These are phyloP conservation scores for Drosophila paranaensis DNA, from an alignment of 2,888 invertebrate genomes.

Conservation along the genomic window DNA sequence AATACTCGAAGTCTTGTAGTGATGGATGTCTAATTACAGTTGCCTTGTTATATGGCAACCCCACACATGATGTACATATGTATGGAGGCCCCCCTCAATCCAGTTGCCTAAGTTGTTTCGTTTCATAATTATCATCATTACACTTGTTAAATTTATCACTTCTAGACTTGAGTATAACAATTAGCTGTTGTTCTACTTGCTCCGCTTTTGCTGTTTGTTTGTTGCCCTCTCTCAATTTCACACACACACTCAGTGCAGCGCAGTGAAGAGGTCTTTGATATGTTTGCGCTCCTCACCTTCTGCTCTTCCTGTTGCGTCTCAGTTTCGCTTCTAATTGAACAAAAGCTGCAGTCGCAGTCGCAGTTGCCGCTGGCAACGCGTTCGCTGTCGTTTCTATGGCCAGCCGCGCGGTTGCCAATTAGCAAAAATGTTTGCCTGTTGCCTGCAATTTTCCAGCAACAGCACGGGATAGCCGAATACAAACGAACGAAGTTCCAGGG, in stretches of 20 bases:
- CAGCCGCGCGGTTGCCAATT: constrained; percentile 63
- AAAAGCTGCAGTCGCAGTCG: constrained; percentile 37
- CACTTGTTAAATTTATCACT: constrained; percentile 53
- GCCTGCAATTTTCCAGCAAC: constrained; percentile 56
- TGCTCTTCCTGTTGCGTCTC: constrained; percentile 9
- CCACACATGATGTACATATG: background rate
- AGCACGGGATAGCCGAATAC: constrained; percentile 17
- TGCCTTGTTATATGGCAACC: background rate
- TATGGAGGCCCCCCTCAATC: background rate
- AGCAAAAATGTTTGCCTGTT: constrained; percentile 68
- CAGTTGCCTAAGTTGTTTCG: constrained; percentile 8
- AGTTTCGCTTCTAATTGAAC: constrained; percentile 70
- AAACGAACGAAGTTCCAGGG: background rate
- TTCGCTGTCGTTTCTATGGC: constrained; percentile 28
- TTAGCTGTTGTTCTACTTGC: constrained; percentile 35
- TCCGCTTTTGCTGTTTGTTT: constrained; percentile 20
- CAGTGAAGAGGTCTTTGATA: constrained; percentile 6
- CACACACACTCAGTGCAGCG: constrained; percentile 46
- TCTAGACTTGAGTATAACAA: constrained; percentile 37
- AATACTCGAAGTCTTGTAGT: background rate
- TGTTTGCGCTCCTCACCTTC: background rate
- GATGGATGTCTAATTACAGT: constrained; percentile 4
- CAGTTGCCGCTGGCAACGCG: constrained; percentile 26
- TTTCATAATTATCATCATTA: constrained; percentile 42
- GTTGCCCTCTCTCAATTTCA: constrained; percentile 38